Evolutionary conservation across 2,113 vertebrate genomes (phyloP).

Genomic region (Sphaerodactylus townsendi): DNA sequence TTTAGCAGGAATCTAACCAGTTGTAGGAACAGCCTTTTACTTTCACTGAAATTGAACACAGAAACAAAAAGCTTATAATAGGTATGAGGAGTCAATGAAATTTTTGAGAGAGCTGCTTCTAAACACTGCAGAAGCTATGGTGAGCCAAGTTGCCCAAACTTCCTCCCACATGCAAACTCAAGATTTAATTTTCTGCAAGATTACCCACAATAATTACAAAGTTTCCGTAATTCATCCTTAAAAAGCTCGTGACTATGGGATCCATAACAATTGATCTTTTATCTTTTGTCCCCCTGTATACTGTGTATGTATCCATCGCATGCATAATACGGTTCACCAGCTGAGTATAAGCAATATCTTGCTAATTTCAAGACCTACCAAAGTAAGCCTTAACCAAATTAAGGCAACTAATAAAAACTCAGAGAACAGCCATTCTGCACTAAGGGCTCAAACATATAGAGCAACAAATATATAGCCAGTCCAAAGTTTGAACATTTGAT

Average conservation of each 20-base stretch:
- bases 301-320: background rate
- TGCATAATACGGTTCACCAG: conserved; percentile 51
- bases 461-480: conserved; percentile 28
- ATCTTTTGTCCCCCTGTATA: conserved; percentile 65
- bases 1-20: background rate
- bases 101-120: conserved; percentile 3
- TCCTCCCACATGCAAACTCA: conserved; percentile 66
- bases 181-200: conserved; percentile 78
- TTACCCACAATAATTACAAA: conserved; percentile 92
- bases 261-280: conserved; percentile 87
- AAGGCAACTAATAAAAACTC: conserved; percentile 71
- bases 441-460: conserved; percentile 43
- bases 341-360: conserved; percentile 57
- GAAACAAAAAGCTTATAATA: background rate
- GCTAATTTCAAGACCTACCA: conserved; percentile 69
- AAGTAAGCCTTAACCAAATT: conserved; percentile 73
- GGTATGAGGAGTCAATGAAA: conserved; percentile 35
- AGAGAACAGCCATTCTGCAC: conserved; percentile 47
- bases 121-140: conserved; percentile 64
- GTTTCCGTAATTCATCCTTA: conserved; percentile 87
- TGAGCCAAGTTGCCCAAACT: conserved; percentile 74
- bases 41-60: background rate
- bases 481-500: conserved; percentile 39
- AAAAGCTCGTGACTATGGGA: conserved; percentile 85
- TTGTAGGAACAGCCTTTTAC: conserved; percentile 21